Evolutionary conservation across 2,113 vertebrate species (phyloP), one percentile per base, ranked within the genome.

Genomic region (Amblyornis subalaris): DNA sequence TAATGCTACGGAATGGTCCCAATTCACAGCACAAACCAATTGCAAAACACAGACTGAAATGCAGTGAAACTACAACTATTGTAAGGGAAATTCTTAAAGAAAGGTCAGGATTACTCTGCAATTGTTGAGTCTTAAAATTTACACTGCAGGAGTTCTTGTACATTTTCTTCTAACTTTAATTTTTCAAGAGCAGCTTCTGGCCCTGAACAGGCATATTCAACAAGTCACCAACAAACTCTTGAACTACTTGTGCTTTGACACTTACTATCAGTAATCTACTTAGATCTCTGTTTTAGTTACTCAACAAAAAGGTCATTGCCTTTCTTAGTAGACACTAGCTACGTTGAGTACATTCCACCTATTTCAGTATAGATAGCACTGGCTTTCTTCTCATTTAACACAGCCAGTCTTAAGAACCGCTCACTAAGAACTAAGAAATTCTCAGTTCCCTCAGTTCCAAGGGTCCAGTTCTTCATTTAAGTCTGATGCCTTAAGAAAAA

Each of bases 1-100:
- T 25, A 26, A 47, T 2, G 1, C 35, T 40, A 20, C 0, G 1
- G n/a, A 77, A 44, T 5, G 8, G 13, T 24, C 71, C n/a, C 13
- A 72, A 48, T 8, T 76, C 36, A n/a, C 3, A 67, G 44, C 19
- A 89, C 57, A 71, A 84, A 77, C 18, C 15, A 17, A 76, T 9
- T 25, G 69, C 35, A 54, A 91, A 78, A 65, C 29, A 28, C 42
- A 60, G 60, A 53, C 2, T 77, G 2, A 62, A 77, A 33, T 23
- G 10, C 19, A 74, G 33, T 25, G 17, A 22, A 71, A 94, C 18
- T 21, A 64, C 2, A 80, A 25, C 31, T 73, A 61, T 3, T 31
- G 2, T 12, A 73, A 75, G 17, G 47, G 14, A 86, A 61, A n/a
- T 69, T 57, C n/a, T 57, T 70, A 36, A 66, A 58, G 25, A 74